Percentiles rank a stretch among this genome's conserved stretches.
Evolutionary conservation across 2,113 vertebrate genomes (phyloP).

Genomic region (Phodopus roborovskii): DNA sequence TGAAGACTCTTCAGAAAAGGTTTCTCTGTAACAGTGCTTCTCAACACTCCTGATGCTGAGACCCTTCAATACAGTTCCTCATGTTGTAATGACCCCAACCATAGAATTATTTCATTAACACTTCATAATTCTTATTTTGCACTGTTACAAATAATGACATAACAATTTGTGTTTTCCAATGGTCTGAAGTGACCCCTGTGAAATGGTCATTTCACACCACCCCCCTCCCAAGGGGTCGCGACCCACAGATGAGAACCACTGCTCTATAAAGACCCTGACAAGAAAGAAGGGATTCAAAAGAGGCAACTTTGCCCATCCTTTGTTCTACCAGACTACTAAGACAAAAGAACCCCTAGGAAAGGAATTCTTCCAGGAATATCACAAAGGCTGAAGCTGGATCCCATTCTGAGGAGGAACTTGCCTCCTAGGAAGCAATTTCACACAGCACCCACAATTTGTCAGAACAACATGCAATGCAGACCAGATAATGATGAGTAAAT

Average conservation of each 20-base stretch:
- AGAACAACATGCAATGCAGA: neutral
- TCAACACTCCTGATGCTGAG: neutral
- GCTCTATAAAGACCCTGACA: neutral
- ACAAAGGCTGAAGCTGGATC: neutral
- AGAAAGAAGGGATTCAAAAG: neutral
- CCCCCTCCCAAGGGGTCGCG: neutral
- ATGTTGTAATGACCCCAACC: neutral
- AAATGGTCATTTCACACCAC: neutral
- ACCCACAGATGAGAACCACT: neutral
- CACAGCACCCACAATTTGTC: neutral
- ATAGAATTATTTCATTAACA: neutral
- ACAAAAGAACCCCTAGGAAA: neutral
- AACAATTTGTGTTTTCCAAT: neutral
- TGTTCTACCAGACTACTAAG: neutral
- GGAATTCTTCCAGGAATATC: neutral
- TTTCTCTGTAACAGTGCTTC: neutral
- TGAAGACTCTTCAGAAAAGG: neutral
- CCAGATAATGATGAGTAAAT: neutral
- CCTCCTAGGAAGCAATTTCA: neutral
- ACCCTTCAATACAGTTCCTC: neutral
- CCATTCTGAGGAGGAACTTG: neutral
- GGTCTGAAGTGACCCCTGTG: neutral
- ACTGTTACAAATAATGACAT: neutral
- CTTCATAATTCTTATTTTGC: neutral
- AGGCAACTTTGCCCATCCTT: neutral